Base-by-base conservation (phyloP, 2,113 vertebrate species). In the Tenebrosternarchus preto region DNA sequence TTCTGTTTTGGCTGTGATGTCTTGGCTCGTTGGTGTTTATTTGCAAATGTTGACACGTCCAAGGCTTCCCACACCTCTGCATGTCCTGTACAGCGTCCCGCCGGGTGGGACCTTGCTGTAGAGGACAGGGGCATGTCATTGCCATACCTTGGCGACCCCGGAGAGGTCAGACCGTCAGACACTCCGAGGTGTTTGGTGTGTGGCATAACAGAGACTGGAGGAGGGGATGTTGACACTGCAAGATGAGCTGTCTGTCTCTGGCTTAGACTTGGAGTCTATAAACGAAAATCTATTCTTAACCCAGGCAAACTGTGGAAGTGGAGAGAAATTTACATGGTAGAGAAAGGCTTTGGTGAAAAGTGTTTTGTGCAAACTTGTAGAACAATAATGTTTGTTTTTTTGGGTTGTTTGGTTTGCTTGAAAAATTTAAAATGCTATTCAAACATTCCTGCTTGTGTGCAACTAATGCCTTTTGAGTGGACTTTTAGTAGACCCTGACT, bases 381-480 rank as follows among this genome's bases (percentile, higher is more conserved):
- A n/a, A n/a, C n/a, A n/a, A n/a, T n/a, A n/a, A n/a, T n/a, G n/a
- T n/a, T n/a, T n/a, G n/a, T n/a, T n/a, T n/a, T n/a, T n/a, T n/a
- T n/a, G n/a, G n/a, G n/a, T n/a, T n/a, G n/a, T n/a, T n/a, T n/a
- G n/a, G n/a, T n/a, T n/a, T n/a, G n/a, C n/a, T n/a, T n/a, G n/a
- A 80, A 8, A 66, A 67, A 36, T 50, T 56, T 29, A 50, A 25
- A 27, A 27, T 57, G 25, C 33, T 74, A 20, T 29, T 22, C 25
- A 60, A 27, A 36, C 39, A 15, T 66, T 15, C 22, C 36, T 31
- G 60, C 22, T 56, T 55, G 75, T 36, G 46, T 66, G 55, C 29
- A 25, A 59, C 25, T 31, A 79, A 73, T 77, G 43, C 71, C 20
- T 50, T 72, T 74, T 29, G 43, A 64, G 55, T 53, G 19, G 66